Evolutionary conservation across 2,888 invertebrate genomes (phyloP), one percentile per base, ranked within the genome.

Genomic region (Agrotis exclamationis): DNA sequence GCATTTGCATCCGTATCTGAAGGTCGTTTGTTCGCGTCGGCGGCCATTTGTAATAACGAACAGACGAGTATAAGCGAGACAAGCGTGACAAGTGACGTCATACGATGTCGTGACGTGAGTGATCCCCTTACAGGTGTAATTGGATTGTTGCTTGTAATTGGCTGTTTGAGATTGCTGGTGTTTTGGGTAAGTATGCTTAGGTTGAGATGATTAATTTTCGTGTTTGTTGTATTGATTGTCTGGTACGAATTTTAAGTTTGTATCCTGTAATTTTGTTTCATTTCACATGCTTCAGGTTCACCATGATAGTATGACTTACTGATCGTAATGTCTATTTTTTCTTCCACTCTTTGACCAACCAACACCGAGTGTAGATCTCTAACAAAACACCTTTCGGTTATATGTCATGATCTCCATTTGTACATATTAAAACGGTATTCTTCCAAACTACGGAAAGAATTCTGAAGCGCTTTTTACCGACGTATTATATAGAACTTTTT

Each of bases 1-100:
- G 33, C 63, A 83, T 83, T 80, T 79, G 74, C 83, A 83, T 83
- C 77, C 62, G 60, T 80, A 80, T 83, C 80, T 80, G 57, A 57
- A 59, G 74, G 60, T 75, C 60, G 63, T 80, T 82, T 73, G 74
- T 77, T 73, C 59, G 48, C 45, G 66, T 48, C 65, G 59, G 18
- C 58, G 22, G 69, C 68, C 68, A 72, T 83, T 80, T 80, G 58
- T 77, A 79, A 80, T 59, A 68, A 50, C 59, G 18, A 39, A 22
- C 50, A 63, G 62, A 54, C 72, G 33, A 62, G 48, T 70, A 56
- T 63, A 69, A 70, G 63, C 45, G 48, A 48, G 70, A 70, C 79
- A 63, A 28, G 51, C 22, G 39, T 20, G 63, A 63, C 54, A 56
- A 13, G 62, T 20, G 59, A 47, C 53, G 63, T 51, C 47, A 44